Base-by-base conservation (phyloP, 2,888 invertebrate genomes). In the Argynnis bischoffii region DNA sequence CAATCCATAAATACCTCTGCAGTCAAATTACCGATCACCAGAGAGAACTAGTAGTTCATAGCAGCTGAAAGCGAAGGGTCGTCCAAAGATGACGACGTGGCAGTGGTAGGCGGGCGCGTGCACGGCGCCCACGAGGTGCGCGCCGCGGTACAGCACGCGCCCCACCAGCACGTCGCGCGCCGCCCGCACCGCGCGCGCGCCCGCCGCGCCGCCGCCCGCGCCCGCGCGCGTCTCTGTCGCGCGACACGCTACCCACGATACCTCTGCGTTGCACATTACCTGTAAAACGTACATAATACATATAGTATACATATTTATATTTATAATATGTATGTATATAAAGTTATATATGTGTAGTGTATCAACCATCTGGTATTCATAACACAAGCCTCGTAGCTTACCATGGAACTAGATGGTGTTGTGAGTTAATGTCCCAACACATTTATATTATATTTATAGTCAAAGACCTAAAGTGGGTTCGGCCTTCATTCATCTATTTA, bases 51-150 rank as follows among this genome's bases (percentile, higher is more conserved):
- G 79, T 1, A 91, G 77, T 59, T 91, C 91, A 69, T 86, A 92
- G 77, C 88, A 88, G 76, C 85, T 88, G 77, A 91, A 91, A n/a
- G 89, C 87, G 75, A 89, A 88, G 1, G 88, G 87, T 0, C 89
- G 77, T 13, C 83, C 85, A 74, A 84, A 87, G 71, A 91, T 87
- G 72, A 89, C 79, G 55, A 92, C 86, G 74, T 90, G 87, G 73
- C 91, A 91, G 70, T 86, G 82, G 75, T 78, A 85, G 70, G 77
- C 71, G 16, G 90, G 90, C 50, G 86, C 78, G 65, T 74, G 77
- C 26, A 88, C 86, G 35, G 88, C 81, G 54, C 88, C 85, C 15
- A 88, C 72, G 18, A 86, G 77, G 69, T 85, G 86, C 41, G 82
- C 76, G 71, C 79, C 82, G 72, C 82, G 83, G 79, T 85, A 82